Conservation (phyloP, 2,113 vertebrate species). For the Rhodinocichla rosea region DNA sequence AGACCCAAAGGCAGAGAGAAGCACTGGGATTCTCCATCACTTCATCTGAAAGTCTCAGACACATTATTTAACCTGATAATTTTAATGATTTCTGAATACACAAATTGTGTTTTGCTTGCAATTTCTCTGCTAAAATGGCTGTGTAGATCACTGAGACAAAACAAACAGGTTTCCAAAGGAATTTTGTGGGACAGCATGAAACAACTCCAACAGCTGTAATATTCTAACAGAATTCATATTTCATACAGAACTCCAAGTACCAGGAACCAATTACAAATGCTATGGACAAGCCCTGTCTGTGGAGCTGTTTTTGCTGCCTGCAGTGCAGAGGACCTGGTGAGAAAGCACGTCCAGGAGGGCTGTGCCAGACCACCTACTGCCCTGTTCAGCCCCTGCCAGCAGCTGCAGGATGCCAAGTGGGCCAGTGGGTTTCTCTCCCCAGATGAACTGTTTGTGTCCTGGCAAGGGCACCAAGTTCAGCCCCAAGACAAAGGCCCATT, state of each 20-base stretch:
- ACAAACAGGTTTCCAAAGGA: background rate
- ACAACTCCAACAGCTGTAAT: accelerated
- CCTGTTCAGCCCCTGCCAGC: slow-evolving; percentile 36
- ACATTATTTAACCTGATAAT: background rate
- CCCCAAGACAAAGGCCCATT: slow-evolving; percentile 36
- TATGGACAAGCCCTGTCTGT: background rate
- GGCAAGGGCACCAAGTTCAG: slow-evolving; percentile 10
- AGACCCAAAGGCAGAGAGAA: background rate
- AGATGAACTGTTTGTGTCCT: slow-evolving; percentile 36
- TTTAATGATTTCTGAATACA: background rate
- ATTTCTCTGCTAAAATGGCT: background rate
- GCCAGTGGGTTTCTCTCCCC: slow-evolving; percentile 65
- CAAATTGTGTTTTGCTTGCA: background rate
- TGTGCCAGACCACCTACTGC: slow-evolving; percentile 58
- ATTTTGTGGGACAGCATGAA: accelerated
- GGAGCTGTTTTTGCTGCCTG: background rate
- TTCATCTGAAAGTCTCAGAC: background rate
- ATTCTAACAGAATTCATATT: background rate
- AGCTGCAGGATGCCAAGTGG: slow-evolving; percentile 51
- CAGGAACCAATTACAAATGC: background rate
- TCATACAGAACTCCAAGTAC: background rate
- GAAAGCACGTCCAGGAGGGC: slow-evolving; percentile 1
- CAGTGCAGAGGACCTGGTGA: slow-evolving; percentile 7
- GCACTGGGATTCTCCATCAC: background rate
- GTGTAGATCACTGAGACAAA: background rate